A percentile compares a stretch with the other conserved stretches of the same genome.
These are phyloP conservation scores for Crossaster papposus DNA, from an alignment of 53 echinoderm and acorn worm genomes.

Conservation along the genomic window DNA sequence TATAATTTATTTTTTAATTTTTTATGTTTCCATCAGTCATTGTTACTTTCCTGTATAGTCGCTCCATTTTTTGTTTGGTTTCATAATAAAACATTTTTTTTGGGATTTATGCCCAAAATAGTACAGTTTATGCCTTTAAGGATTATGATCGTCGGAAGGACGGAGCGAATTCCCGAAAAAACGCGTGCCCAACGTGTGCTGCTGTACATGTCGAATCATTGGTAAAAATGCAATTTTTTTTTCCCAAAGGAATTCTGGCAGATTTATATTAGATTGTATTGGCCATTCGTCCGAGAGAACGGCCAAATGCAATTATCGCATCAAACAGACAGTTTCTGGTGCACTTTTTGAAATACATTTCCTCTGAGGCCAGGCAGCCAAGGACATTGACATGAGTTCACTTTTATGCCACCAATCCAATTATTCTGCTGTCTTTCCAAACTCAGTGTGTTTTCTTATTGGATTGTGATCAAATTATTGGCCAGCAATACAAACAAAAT, in stretches of 20 bases:
- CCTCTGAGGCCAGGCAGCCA: background rate
- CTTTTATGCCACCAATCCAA: background rate
- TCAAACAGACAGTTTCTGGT: background rate
- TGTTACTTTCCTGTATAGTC: background rate
- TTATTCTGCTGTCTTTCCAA: conserved; percentile 24
- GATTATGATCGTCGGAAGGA: too few species aligned
- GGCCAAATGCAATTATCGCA: background rate
- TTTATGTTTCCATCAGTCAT: background rate
- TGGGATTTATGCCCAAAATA: too few species aligned
- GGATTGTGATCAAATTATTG: conserved; percentile 15
- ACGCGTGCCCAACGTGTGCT: too few species aligned
- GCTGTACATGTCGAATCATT: too few species aligned
- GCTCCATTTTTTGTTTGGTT: background rate
- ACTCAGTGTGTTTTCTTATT: conserved; percentile 6
- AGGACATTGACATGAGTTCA: background rate
- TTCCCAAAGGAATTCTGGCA: background rate
- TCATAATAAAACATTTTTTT: too few species aligned
- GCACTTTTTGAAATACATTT: background rate
- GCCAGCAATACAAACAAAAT: conserved; percentile 6
- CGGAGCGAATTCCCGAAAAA: too few species aligned
- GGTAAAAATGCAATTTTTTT: too few species aligned
- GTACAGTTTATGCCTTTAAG: too few species aligned
- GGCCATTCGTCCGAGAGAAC: background rate
- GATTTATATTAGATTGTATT: background rate
- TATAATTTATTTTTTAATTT: background rate